These are phyloP conservation scores for Camelus bactrianus DNA, from an alignment of 2,113 vertebrate genomes.

Conservation along the genomic window DNA sequence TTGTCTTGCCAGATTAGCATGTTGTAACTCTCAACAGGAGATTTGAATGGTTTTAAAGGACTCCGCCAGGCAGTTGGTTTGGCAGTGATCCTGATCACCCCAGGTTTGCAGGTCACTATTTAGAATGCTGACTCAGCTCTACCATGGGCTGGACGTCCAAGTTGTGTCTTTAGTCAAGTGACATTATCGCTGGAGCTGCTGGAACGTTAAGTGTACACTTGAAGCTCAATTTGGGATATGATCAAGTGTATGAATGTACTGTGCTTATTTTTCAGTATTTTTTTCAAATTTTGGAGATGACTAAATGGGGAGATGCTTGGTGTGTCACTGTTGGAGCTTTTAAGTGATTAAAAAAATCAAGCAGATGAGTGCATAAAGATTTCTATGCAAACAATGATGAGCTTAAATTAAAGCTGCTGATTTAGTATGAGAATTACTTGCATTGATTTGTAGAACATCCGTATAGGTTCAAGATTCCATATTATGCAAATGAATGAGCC, in stretches of 20 bases:
- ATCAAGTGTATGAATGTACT: conserved; percentile 75
- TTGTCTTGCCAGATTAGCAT: conserved; percentile 75
- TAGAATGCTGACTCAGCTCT: conserved; percentile 81
- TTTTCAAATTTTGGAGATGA: conserved; percentile 83
- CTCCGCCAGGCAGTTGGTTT: conserved; percentile 63
- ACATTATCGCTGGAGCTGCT: conserved; percentile 76
- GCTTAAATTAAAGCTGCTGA: conserved; percentile 83
- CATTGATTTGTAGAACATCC: conserved; percentile 84
- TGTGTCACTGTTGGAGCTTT: conserved; percentile 78
- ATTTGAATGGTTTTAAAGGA: conserved; percentile 77
- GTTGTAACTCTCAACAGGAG: conserved; percentile 68
- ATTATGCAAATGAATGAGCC: conserved; percentile 83
- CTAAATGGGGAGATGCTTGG: conserved; percentile 81
- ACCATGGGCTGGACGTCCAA: conserved; percentile 68
- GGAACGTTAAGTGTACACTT: conserved; percentile 72
- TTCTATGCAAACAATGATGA: conserved; percentile 83
- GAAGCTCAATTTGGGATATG: conserved; percentile 77
- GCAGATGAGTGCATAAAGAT: conserved; percentile 84
- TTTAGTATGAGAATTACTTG: conserved; percentile 79
- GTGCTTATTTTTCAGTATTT: conserved; percentile 81
- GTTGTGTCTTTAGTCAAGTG: conserved; percentile 78
- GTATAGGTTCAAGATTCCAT: conserved; percentile 77
- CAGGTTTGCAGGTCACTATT: conserved; percentile 74
- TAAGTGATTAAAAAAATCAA: conserved; percentile 84
- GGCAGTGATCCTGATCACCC: conserved; percentile 63